Evolutionary conservation across 2,888 invertebrate species (phyloP), one percentile per base, ranked within the genome.

Genomic region (Neoscelio sp.): DNA sequence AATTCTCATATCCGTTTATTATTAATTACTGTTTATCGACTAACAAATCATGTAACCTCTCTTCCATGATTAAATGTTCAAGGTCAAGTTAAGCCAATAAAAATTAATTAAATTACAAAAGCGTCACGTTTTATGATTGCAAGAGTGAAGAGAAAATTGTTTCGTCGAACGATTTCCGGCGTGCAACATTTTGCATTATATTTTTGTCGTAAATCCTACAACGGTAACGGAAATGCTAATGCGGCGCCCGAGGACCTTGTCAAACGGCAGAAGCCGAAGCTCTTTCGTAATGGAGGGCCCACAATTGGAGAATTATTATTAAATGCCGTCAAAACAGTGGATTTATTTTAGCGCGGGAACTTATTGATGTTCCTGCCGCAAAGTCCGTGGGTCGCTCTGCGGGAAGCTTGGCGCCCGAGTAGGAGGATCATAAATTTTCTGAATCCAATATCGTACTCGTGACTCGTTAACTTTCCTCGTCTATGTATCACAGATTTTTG

Each of bases 231-330:
- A 86, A 85, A 86, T 86, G 85, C 85, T 85, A 86, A 86, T 85
- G 82, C 82, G 74, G 44, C 52, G 74, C 78, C 78, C 54, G 70
- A 64, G 73, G 78, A 78, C 48, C 52, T 67, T 52, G 70, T 67
- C 64, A 62, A 79, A 74, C 75, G 67, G 80, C 82, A 78, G 78
- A 82, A 82, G 81, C 82, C 70, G 64, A 65, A 40, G 80, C 78
- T 71, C 73, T 82, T 84, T 82, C 81, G 80, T 84, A 83, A 83
- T 80, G 80, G 82, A 80, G 70, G 67, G 71, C 68, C 80, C 73
- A 70, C 84, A 84, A 86, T 84, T 83, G 85, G 85, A 86, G 84
- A 87, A 87, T 87, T 87, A 87, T 87, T 87, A 87, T 87, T 87
- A 86, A 87, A 86, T 80, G 85, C 85, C 85, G 86, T 86, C 86